Base-by-base conservation (phyloP, 1,140 invertebrate genomes). In the Delia radicum region DNA sequence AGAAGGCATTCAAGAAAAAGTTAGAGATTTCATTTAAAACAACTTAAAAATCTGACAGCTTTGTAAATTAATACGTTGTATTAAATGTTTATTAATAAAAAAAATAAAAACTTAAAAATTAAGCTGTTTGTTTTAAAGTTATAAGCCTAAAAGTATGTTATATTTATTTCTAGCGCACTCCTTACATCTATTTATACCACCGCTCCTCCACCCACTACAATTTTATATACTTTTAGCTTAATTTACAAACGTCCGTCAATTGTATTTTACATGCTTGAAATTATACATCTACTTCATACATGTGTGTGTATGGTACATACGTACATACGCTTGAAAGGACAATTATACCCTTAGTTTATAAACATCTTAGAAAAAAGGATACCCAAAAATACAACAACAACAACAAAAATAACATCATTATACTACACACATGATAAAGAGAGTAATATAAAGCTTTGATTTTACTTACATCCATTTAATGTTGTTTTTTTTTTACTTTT, bases 231-330 rank as follows among this genome's bases (percentile, higher is more conserved):
- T 21, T 55, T 55, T 55, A 55, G 48, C n/a, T 55, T 55, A 6
- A 6, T 21, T 21, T 18, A 55, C 48, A 55, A 55, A 55, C 48
- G 48, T 69, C 65, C 65, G 31, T 69, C 65, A 69, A 69, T 69
- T 69, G 65, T 69, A 69, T 69, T 69, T 69, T 69, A 69, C 65
- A 69, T 69, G 65, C 65, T 69, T 69, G 65, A 69, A 37, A 69
- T 69, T 69, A 69, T 21, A 18, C 63, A 67, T 7, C 15, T 26
- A 33, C 7, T 18, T 33, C 29, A 69, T 18, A 69, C 65, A 69
- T 69, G 15, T 18, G 29, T 55, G n/a, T 21, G 18, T 55, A 24
- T 55, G 21, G 8, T 18, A 24, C 3, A 55, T 55, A 18, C 13
- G 33, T 55, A 4, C 18, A 55, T 55, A 67, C 63, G 63, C 63